Percentiles rank a stretch among this genome's conserved stretches.
These are phyloP conservation scores for Arctia plantaginis DNA, from an alignment of 2,888 invertebrate species.

Conservation along the genomic window DNA sequence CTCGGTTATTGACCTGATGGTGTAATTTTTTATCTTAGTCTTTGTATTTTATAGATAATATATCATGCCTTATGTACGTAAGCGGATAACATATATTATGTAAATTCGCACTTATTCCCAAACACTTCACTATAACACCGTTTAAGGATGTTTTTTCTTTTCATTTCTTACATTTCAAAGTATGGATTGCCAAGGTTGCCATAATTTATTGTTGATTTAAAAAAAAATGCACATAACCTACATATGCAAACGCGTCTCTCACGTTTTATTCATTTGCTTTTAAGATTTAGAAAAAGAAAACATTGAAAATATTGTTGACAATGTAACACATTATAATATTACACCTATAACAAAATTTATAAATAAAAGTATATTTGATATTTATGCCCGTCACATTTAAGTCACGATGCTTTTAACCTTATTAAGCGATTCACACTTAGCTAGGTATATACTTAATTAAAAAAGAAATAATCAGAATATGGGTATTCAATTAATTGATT, in stretches of 20 bases:
- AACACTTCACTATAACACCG: conserved; percentile 20
- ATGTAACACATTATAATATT: too few relatives aligned
- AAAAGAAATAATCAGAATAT: background rate
- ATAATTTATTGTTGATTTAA: background rate
- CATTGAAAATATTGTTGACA: background rate
- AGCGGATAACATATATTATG: conserved; percentile 42
- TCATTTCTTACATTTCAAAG: background rate
- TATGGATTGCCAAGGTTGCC: background rate
- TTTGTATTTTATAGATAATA: conserved; percentile 45
- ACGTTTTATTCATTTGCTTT: background rate
- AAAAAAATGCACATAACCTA: background rate
- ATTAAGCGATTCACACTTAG: background rate
- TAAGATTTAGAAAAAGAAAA: background rate
- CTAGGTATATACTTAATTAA: background rate
- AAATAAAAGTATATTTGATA: too few relatives aligned
- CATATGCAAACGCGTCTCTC: background rate
- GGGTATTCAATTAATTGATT: background rate
- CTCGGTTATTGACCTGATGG: conserved; percentile 35
- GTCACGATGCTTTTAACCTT: conserved; percentile 31
- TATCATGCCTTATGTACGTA: conserved; percentile 46
- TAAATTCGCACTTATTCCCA: conserved; percentile 33
- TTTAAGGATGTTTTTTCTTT: conserved; percentile 9
- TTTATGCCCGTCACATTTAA: conserved; percentile 13
- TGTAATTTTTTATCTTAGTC: conserved; percentile 30
- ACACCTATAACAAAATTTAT: too few relatives aligned